A percentile compares a stretch with the other conserved stretches of the same genome.
Evolutionary conservation across 2,113 vertebrate species (phyloP).

Genomic region (Isurus oxyrinchus): DNA sequence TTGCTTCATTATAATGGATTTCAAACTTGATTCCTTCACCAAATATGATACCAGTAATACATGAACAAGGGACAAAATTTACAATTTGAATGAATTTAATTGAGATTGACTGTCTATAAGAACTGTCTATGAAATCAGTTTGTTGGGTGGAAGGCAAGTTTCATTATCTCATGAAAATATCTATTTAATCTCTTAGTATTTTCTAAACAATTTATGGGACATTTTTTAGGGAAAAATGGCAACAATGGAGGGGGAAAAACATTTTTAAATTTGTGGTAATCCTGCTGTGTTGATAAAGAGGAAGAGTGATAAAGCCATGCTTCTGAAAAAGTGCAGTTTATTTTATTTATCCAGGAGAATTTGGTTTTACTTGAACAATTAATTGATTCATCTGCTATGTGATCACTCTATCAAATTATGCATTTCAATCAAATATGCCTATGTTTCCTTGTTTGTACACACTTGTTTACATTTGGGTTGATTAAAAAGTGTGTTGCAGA

Average conservation of each 20-base stretch:
- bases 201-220: not conserved
- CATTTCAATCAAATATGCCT: not conserved
- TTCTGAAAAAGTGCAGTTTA: not conserved
- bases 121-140: not conserved
- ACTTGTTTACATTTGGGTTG: not conserved
- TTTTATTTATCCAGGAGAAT: not conserved
- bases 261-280: not conserved
- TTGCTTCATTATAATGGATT: not conserved
- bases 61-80: not conserved
- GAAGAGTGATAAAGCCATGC: not conserved
- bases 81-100: not conserved
- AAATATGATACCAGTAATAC: not conserved
- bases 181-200: not conserved
- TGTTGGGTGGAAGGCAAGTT: not conserved
- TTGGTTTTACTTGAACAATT: not conserved
- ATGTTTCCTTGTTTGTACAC: not conserved
- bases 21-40: not conserved
- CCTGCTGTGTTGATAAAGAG: not conserved
- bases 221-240: not conserved
- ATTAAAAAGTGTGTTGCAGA: not conserved
- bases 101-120: not conserved
- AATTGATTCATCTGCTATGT: not conserved
- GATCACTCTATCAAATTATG: not conserved
- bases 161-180: slow-evolving; percentile 12
- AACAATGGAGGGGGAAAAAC: not conserved